Evolutionary conservation across 2,888 invertebrate species (phyloP), one percentile per base, ranked within the genome.

Genomic region (Drosophila aldrichi): DNA sequence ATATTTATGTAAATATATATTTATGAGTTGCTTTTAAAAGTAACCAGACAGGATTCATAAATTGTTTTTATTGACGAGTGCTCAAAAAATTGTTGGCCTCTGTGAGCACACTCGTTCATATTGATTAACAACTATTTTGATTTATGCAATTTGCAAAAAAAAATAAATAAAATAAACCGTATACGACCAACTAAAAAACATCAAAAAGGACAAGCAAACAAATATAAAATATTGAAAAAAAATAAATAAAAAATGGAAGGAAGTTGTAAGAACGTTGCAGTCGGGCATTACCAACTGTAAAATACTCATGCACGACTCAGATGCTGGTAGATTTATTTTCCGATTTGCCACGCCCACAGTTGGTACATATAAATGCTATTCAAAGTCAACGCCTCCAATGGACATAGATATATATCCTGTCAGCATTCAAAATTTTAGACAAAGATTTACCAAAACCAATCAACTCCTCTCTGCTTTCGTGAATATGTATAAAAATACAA

Each of bases 81-180:
- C 57, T 59, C 49, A 44, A 65, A 61, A 62, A 43, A 49, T 32
- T 54, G 36, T 58, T 60, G 22, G 40, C 56, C 40, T 43, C 34
- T 71, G 65, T 51, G 61, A 73, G 55, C 34, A 66, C 60, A 58
- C 60, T 79, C 65, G 62, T 54, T 77, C 73, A 54, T 72, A 87
- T 89, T 89, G 84, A 87, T 89, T 83, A 83, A 87, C 79, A 83
- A 76, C 68, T 44, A 71, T 69, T 87, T 81, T 83, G 88, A 83
- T 83, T 83, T 83, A 81, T 87, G 54, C 70, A 74, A 79, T 69
- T 65, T 65, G 46, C 48, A 25, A 25, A 57, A 77, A 72, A n/a
- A n/a, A n/a, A n/a, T n/a, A n/a, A n/a, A n/a, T n/a, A n/a, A n/a
- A 61, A 46, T 10, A 16, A 10, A 18, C 44, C 22, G 36, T 32